Conservation (phyloP, 1,140 invertebrate genomes). For the Saxidomus purpurata region DNA sequence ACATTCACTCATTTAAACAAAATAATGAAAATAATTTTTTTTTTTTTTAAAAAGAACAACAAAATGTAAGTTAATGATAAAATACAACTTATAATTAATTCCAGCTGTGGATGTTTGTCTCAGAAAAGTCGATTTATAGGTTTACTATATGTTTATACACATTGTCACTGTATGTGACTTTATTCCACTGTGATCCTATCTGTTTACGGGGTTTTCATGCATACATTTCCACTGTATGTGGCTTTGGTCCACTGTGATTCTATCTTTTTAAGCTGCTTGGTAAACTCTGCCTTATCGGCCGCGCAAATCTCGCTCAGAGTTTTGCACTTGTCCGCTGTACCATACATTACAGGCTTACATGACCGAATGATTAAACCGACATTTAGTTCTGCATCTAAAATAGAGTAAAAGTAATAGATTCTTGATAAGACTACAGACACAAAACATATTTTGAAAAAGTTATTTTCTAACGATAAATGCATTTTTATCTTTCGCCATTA, state of each 20-base stretch:
- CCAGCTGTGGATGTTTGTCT: no score
- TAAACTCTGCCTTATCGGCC: background rate
- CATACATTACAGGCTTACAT: background rate
- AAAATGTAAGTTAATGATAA: no score
- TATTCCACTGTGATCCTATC: background rate
- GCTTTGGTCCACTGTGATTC: background rate
- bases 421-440: no score
- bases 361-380: background rate
- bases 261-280: background rate
- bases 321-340: background rate
- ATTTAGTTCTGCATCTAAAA: background rate
- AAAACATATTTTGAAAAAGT: no score
- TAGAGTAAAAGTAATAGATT: no score
- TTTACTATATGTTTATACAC: background rate
- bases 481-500: no score
- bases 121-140: no score
- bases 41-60: no score
- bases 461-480: no score
- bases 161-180: slow-evolving; percentile 1
- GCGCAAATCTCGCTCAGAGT: background rate
- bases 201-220: background rate
- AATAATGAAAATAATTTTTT: no score
- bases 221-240: slow-evolving; percentile 10
- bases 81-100: no score
- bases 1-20: no score